These are phyloP conservation scores for Enteromius afrohamiltoni DNA, from an alignment of 2,797 vertebrate species.

Conservation along the genomic window DNA sequence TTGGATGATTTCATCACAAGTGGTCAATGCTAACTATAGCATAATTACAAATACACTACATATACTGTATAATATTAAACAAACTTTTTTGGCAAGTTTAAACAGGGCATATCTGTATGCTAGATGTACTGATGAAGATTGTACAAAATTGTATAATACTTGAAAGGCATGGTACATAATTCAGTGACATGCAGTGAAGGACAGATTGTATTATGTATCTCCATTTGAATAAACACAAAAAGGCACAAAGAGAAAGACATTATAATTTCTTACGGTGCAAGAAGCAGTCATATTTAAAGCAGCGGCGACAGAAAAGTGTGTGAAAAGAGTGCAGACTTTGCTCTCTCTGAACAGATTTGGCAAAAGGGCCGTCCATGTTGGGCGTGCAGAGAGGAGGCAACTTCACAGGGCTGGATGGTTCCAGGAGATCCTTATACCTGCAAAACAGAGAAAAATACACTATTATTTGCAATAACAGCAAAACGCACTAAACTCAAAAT, in stretches of 20 bases:
- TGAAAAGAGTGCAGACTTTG: slow-evolving; percentile 98
- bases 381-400: slow-evolving; percentile 95
- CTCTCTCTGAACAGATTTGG: slow-evolving; percentile 95
- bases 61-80: not conserved
- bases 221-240: not conserved
- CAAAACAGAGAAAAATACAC: not conserved
- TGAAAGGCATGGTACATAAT: not conserved
- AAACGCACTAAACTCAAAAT: not conserved
- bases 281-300: slow-evolving; percentile 99
- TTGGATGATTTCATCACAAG: not conserved
- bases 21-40: not conserved
- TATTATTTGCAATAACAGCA: not conserved
- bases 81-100: not conserved
- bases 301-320: slow-evolving; percentile 96
- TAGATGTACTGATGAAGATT: not conserved
- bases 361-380: slow-evolving; percentile 93
- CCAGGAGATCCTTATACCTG: slow-evolving; percentile 93
- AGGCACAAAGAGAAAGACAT: not conserved
- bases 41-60: not conserved
- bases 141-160: not conserved
- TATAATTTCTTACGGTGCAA: slow-evolving; percentile 82
- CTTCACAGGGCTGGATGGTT: slow-evolving; percentile 85
- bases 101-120: not conserved
- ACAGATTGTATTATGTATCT: not conserved
- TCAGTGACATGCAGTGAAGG: not conserved